Evolutionary conservation across 2,113 vertebrate species (phyloP).

Genomic region (Rhinoderma darwinii): DNA sequence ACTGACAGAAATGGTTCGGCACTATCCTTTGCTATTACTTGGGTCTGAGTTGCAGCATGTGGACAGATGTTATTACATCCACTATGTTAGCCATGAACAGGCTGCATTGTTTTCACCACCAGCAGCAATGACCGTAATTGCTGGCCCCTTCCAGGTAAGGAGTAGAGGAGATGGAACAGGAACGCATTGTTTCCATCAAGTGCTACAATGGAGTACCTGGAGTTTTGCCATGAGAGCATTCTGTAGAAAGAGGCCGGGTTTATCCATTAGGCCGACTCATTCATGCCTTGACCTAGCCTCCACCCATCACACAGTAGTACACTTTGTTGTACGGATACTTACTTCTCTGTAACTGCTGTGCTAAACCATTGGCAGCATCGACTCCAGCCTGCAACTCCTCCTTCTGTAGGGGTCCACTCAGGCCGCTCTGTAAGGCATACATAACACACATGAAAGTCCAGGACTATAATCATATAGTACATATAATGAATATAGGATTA

Average conservation of each 20-base stretch:
- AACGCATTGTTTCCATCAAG: constrained; percentile 26
- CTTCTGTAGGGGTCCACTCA: constrained; percentile 81
- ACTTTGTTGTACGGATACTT: constrained; percentile 60
- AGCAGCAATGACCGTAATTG: neutral
- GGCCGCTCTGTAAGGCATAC: constrained; percentile 69
- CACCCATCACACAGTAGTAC: neutral
- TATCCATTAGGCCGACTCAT: constrained; percentile 14
- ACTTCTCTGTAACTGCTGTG: constrained; percentile 85
- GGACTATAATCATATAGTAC: neutral
- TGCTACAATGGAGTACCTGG: constrained; percentile 16
- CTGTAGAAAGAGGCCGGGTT: neutral
- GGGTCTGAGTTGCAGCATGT: neutral
- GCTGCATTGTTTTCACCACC: constrained; percentile 1
- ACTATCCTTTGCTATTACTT: neutral
- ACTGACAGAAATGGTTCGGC: neutral
- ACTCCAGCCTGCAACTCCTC: constrained; percentile 92
- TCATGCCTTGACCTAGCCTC: neutral
- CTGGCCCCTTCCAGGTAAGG: constrained; percentile 11
- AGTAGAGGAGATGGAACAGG: constrained; percentile 23
- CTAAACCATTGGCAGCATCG: constrained; percentile 80
- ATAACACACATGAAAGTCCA: neutral
- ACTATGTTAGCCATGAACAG: constrained; percentile 10
- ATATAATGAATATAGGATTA: neutral
- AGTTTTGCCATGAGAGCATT: constrained; percentile 12
- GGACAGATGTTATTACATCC: constrained; percentile 34